Percentiles rank a stretch among this genome's conserved stretches.
These are phyloP conservation scores for Gymnoscopelus braueri DNA, from an alignment of 2,797 vertebrate genomes.

Conservation along the genomic window DNA sequence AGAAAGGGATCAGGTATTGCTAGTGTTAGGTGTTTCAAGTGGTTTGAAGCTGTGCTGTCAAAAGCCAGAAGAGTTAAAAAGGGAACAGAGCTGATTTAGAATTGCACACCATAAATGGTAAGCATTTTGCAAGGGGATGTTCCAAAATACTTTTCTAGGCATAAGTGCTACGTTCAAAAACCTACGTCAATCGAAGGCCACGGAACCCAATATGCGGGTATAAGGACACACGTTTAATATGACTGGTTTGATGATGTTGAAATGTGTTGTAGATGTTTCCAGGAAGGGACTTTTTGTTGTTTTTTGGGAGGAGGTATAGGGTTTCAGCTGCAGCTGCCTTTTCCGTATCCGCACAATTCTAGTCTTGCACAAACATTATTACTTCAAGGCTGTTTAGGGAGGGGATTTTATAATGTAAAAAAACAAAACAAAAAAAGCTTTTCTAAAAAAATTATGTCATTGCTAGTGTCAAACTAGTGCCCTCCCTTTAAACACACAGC, in stretches of 20 bases:
- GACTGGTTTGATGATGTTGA: constrained; percentile 10
- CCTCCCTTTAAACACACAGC: constrained; percentile 61
- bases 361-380: constrained; percentile 42
- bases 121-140: constrained; percentile 30
- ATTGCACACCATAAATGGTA: constrained; percentile 32
- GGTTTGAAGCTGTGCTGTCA: constrained; percentile 15
- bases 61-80: constrained; percentile 30
- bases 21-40: constrained; percentile 16
- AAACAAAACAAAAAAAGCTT: constrained; percentile 21
- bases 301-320: constrained; percentile 20
- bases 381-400: constrained; percentile 26
- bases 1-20: constrained; percentile 25
- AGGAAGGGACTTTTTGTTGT: constrained; percentile 10
- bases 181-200: neutral
- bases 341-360: constrained; percentile 46
- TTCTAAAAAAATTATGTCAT: constrained; percentile 9
- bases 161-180: constrained; percentile 15
- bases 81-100: constrained; percentile 45
- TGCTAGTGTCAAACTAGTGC: constrained; percentile 46
- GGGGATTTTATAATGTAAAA: constrained; percentile 32
- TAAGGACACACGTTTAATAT: constrained; percentile 27
- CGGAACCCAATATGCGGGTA: constrained; percentile 24
- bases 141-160: constrained; percentile 8
- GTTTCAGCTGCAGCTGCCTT: constrained; percentile 51
- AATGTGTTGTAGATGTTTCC: too few relatives aligned